Conservation (phyloP, 1,140 invertebrate species). For the Zophobas atratus region DNA sequence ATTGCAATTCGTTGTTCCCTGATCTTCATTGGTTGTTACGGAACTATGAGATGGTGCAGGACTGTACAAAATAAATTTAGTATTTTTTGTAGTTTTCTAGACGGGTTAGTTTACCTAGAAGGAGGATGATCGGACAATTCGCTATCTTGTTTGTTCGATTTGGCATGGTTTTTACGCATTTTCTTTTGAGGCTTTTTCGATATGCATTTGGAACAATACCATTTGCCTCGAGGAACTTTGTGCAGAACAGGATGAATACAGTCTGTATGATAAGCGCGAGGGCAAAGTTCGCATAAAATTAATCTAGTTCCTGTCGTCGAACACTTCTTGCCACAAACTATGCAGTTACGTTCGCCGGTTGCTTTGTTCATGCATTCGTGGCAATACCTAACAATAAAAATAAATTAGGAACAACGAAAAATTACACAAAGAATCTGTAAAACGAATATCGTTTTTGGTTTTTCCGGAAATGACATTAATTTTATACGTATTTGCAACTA, state of each 20-base stretch:
- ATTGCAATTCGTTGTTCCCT: conserved; percentile 60
- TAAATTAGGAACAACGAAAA: too few relatives aligned
- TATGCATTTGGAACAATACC: conserved; percentile 88
- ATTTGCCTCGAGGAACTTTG: conserved; percentile 89
- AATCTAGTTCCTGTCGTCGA: conserved; percentile 77
- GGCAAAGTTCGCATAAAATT: conserved; percentile 90
- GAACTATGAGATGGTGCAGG: conserved; percentile 67
- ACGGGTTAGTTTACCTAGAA: conserved; percentile 69
- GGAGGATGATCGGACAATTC: conserved; percentile 74
- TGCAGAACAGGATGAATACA: conserved; percentile 90
- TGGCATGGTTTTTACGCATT: conserved; percentile 60
- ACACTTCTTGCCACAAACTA: conserved; percentile 88
- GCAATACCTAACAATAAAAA: conserved; percentile 80
- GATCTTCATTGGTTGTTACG: conserved; percentile 66
- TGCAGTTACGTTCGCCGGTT: conserved; percentile 88
- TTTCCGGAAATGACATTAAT: too few relatives aligned
- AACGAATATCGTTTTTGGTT: too few relatives aligned
- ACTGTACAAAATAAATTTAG: conserved; percentile 53
- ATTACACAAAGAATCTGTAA: too few relatives aligned
- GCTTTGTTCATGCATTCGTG: conserved; percentile 98
- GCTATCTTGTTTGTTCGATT: conserved; percentile 67
- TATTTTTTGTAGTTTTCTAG: background rate
- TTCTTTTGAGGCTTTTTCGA: conserved; percentile 85
- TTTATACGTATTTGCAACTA: too few relatives aligned
- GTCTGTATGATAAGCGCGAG: conserved; percentile 92